Conservation (phyloP, 2,888 invertebrate species). For the Phytoseiulus persimilis region DNA sequence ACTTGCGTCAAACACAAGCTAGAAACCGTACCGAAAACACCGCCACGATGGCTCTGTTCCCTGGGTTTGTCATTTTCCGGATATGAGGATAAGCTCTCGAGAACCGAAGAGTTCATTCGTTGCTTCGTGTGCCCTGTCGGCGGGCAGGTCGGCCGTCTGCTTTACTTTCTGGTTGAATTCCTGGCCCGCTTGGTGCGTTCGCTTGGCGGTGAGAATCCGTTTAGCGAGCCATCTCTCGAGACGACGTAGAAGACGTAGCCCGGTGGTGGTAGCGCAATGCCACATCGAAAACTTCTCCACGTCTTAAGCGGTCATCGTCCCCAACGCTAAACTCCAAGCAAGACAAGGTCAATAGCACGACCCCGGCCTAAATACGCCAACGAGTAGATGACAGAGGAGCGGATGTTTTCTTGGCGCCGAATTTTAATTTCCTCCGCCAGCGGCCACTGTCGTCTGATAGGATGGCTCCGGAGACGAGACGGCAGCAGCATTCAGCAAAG, state of each 20-base stretch:
- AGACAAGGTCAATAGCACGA: conserved; percentile 5
- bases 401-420: neutral
- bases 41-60: neutral
- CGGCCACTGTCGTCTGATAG: neutral
- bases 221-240: neutral
- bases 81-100: neutral
- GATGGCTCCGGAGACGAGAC: no score
- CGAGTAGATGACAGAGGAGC: neutral
- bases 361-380: neutral
- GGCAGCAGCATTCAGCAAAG: no score
- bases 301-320: conserved; percentile 5
- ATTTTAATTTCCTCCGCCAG: neutral
- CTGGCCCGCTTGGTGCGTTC: neutral
- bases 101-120: neutral
- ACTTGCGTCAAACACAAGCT: neutral
- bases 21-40: neutral
- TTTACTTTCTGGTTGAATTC: neutral
- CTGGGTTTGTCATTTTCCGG: neutral
- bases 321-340: neutral
- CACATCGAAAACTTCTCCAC: neutral
- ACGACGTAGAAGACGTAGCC: neutral
- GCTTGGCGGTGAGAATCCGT: neutral
- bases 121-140: neutral
- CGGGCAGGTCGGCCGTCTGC: neutral
- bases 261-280: neutral